Percentiles rank a stretch among this genome's conserved stretches.
Conservation (phyloP, 2,113 vertebrate genomes). For the Sialia sialis region DNA sequence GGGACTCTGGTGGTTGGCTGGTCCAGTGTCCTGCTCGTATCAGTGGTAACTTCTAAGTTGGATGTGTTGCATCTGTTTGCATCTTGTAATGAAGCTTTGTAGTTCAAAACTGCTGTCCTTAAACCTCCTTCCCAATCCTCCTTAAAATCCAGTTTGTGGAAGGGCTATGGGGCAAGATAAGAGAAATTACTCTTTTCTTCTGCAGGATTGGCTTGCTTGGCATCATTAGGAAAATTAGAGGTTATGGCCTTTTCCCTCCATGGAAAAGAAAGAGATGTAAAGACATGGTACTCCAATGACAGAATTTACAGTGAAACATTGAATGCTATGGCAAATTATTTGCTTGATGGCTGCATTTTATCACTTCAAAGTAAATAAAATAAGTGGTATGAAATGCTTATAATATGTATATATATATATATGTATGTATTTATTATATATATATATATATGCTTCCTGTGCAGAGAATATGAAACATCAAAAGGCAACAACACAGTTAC, state of each 20-base stretch:
- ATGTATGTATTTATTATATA: no score
- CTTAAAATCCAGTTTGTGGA: background rate
- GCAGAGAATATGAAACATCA: background rate
- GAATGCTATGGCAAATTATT: background rate
- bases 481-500: background rate
- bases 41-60: background rate
- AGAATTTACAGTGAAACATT: background rate
- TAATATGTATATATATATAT: no score
- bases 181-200: background rate
- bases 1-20: fast-evolving
- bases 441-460: background rate
- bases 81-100: background rate
- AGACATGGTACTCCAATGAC: background rate
- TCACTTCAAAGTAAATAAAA: background rate
- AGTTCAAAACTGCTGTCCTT: background rate
- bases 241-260: background rate
- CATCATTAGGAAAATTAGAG: background rate
- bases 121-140: background rate
- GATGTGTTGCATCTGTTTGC: background rate
- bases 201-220: background rate
- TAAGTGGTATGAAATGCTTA: background rate
- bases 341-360: background rate
- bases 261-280: background rate
- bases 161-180: background rate
- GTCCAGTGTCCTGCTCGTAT: background rate